Conservation (phyloP, 2,888 invertebrate genomes). For the Griposia aprilina region DNA sequence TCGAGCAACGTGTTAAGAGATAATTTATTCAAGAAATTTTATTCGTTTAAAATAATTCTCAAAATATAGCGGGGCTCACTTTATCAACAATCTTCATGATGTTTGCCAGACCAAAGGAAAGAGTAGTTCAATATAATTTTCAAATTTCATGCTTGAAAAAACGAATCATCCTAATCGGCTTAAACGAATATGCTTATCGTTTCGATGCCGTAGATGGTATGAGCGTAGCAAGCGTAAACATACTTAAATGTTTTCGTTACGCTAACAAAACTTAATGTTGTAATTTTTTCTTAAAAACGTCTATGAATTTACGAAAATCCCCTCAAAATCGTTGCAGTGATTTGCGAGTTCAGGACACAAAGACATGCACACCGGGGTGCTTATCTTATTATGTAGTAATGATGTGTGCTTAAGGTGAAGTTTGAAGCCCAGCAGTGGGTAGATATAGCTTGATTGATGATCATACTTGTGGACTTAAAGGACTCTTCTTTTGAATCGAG, state of each 20-base stretch:
- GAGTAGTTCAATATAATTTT: conserved; percentile 1
- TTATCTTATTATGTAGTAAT: conserved; percentile 62
- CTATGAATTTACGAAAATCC: conserved; percentile 43
- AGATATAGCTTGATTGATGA: conserved; percentile 65
- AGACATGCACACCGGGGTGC: conserved; percentile 48
- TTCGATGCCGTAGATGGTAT: background rate
- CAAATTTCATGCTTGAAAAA: background rate
- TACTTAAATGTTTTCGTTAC: conserved; percentile 11
- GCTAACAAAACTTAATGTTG: background rate
- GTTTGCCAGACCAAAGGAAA: background rate
- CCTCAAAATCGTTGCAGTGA: conserved; percentile 45
- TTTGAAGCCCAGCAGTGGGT: conserved; percentile 44
- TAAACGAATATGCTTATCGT: background rate
- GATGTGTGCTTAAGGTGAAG: conserved; percentile 60
- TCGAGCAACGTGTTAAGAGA: background rate
- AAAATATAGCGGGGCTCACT: background rate
- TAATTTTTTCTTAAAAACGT: conserved; percentile 1
- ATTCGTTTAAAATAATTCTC: background rate
- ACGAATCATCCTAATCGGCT: background rate
- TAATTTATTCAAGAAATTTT: background rate
- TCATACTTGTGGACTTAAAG: conserved; percentile 38
- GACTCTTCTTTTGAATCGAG: conserved; percentile 28
- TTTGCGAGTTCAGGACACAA: conserved; percentile 56
- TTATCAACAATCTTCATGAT: background rate
- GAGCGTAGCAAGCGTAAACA: conserved; percentile 4